phyloP scores from a whole-genome alignment of 2,113 vertebrate species.

The Falcunculus frontatus region DNA sequence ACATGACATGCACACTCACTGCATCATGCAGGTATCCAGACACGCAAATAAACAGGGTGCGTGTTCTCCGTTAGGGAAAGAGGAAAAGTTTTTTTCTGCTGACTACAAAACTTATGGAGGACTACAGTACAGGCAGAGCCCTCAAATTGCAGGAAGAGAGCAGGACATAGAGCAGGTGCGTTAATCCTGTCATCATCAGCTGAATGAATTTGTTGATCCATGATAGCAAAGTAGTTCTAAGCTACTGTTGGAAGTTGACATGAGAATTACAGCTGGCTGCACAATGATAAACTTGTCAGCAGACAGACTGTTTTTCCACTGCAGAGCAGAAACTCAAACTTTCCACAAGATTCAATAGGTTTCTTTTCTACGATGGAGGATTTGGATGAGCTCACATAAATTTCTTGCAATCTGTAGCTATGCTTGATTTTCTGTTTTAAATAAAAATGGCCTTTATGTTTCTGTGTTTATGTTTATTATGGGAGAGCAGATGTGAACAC shows the following conservation, averaged over 20 bases:
- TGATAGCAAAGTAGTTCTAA: neutral
- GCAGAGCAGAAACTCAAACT: neutral
- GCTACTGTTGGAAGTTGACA: neutral
- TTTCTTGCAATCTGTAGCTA: neutral
- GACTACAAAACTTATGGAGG: neutral
- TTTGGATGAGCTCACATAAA: neutral
- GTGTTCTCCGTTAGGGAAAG: neutral
- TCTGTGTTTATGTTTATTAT: neutral
- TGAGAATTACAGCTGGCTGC: neutral
- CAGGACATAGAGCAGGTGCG: neutral
- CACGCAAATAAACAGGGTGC: rapidly evolving
- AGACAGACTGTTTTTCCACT: neutral
- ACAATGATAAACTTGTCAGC: neutral
- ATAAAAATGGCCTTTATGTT: neutral
- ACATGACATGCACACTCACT: rapidly evolving
- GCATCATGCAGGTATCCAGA: neutral
- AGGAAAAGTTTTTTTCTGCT: neutral
- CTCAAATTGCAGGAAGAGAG: neutral
- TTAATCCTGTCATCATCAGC: neutral
- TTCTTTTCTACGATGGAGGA: neutral
- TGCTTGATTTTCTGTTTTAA: neutral
- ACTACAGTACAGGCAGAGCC: neutral
- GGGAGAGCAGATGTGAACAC: neutral
- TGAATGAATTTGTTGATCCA: neutral
- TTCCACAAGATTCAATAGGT: neutral